phyloP scores from a whole-genome alignment of 2,888 invertebrate genomes.

The Scaeva pyrastri region DNA sequence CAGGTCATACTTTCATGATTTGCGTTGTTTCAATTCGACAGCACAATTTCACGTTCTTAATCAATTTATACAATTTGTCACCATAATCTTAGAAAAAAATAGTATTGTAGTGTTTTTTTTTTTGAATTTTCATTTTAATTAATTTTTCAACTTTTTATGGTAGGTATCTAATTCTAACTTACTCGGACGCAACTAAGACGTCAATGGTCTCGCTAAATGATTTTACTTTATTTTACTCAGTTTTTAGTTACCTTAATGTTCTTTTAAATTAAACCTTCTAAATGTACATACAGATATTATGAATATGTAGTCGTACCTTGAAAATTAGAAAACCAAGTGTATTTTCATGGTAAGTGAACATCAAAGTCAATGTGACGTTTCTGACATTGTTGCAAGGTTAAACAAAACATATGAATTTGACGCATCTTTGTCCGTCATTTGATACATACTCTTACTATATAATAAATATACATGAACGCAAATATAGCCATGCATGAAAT shows the following conservation, averaged over 20 bases:
- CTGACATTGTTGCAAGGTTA: constrained; percentile 42
- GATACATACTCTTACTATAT: background rate
- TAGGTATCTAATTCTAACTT: too few relatives aligned
- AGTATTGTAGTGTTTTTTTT: background rate
- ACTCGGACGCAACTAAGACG: constrained; percentile 13
- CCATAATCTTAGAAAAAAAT: constrained; percentile 7
- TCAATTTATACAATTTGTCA: constrained; percentile 45
- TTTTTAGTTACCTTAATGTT: constrained; percentile 35
- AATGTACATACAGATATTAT: background rate
- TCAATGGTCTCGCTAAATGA: constrained; percentile 38
- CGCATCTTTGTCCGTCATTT: constrained; percentile 26
- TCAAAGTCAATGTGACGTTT: constrained; percentile 51
- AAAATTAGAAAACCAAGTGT: background rate
- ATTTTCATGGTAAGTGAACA: constrained; percentile 48
- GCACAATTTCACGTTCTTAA: constrained; percentile 36
- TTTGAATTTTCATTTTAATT: background rate
- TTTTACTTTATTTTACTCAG: constrained; percentile 23
- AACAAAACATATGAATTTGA: constrained; percentile 18
- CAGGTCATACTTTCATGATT: too few relatives aligned
- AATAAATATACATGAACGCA: background rate
- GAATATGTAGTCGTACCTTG: background rate
- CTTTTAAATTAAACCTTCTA: background rate
- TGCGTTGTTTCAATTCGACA: constrained; percentile 33
- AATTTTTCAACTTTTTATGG: constrained; percentile 31
- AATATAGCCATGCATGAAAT: background rate